phyloP scores from a whole-genome alignment of 2,113 vertebrate species.

The Aviceda subcristata region DNA sequence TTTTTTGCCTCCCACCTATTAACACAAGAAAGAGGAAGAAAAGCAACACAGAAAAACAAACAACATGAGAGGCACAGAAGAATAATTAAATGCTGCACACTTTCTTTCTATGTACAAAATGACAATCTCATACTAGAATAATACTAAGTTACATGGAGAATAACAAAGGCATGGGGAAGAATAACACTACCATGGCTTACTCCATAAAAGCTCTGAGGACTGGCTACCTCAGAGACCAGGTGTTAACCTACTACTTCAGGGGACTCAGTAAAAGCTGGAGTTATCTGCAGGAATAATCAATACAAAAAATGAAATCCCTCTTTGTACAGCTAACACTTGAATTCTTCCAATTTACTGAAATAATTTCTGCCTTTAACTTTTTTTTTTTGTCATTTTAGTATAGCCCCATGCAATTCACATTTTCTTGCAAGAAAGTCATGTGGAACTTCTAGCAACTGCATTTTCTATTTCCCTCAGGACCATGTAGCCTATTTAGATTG shows the following conservation, averaged over 20 bases:
- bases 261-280: not conserved
- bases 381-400: not conserved
- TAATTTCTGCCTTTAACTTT: not conserved
- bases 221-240: not conserved
- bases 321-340: not conserved
- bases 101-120: not conserved
- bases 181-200: not conserved
- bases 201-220: not conserved
- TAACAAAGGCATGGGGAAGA: not conserved
- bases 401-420: not conserved
- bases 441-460: not conserved
- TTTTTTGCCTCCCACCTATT: not conserved
- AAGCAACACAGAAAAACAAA: not conserved
- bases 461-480: not conserved
- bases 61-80: not conserved
- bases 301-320: not conserved
- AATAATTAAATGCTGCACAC: not conserved
- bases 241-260: not conserved
- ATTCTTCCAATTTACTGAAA: not conserved
- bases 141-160: not conserved
- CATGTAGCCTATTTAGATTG: slow-evolving; percentile 20
- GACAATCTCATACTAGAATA: not conserved
- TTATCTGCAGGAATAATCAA: not conserved
- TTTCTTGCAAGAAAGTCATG: not conserved
- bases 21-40: not conserved